Conservation (phyloP, 1,140 invertebrate species). For the Solen grandis region DNA sequence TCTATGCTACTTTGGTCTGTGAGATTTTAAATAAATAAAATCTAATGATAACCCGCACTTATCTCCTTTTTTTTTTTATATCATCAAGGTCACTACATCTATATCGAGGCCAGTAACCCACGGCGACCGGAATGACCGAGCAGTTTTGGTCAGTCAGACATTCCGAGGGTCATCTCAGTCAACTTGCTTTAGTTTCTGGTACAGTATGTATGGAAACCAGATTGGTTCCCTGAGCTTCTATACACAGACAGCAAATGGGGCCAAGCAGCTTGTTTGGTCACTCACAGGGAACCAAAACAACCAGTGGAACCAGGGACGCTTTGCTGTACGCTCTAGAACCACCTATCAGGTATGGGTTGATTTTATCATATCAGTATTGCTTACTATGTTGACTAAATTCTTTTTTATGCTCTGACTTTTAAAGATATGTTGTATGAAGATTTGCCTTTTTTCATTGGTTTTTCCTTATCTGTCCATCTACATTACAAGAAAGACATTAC, state of each 20-base stretch:
- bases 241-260: slow-evolving; percentile 24
- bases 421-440: too few relatives aligned
- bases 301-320: slow-evolving; percentile 60
- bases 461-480: too few relatives aligned
- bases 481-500: too few relatives aligned
- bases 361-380: neutral
- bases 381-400: neutral
- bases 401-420: neutral
- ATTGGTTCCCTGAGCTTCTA: slow-evolving; percentile 72
- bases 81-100: slow-evolving; percentile 77
- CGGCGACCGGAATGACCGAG: slow-evolving; percentile 65
- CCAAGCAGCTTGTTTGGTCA: slow-evolving; percentile 56
- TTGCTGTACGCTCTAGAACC: slow-evolving; percentile 60
- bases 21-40: too few relatives aligned
- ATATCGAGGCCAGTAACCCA: slow-evolving; percentile 73
- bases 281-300: slow-evolving; percentile 65
- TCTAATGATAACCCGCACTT: too few relatives aligned
- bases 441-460: too few relatives aligned
- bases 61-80: too few relatives aligned
- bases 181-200: slow-evolving; percentile 84
- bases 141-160: slow-evolving; percentile 64
- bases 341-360: slow-evolving; percentile 72
- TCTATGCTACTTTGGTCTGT: too few relatives aligned
- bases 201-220: slow-evolving; percentile 87
- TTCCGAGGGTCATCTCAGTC: slow-evolving; percentile 63